Percentiles rank a stretch among this genome's conserved stretches.
These are phyloP conservation scores for Silvanus unidentatus DNA, from an alignment of 2,888 invertebrate genomes.

Conservation along the genomic window DNA sequence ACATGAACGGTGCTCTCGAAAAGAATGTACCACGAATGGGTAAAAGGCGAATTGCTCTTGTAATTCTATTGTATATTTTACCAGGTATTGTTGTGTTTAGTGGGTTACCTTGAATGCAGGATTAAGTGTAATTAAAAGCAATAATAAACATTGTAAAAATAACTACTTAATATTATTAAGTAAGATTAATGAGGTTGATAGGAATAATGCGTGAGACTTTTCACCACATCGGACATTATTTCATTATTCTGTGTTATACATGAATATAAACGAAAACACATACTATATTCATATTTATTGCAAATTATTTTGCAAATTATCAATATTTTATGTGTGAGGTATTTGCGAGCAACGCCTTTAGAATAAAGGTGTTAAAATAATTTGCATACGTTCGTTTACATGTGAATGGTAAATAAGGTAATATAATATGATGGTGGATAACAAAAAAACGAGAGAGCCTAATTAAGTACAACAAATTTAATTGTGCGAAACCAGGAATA, in stretches of 20 bases:
- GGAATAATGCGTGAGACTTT: background rate
- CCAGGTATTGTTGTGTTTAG: background rate
- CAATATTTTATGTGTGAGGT: background rate
- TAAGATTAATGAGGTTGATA: conserved; percentile 1
- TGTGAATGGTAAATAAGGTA: too few species aligned
- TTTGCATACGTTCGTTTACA: background rate
- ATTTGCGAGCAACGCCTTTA: conserved; percentile 6
- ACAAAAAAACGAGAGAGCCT: too few species aligned
- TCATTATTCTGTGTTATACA: background rate
- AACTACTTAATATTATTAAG: background rate
- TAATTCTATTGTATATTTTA: too few species aligned
- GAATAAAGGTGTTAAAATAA: conserved; percentile 4
- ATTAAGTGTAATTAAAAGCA: background rate
- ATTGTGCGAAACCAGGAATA: too few species aligned
- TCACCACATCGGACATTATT: background rate
- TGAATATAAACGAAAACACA: background rate
- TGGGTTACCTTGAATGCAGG: background rate
- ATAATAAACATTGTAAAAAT: conserved; percentile 1
- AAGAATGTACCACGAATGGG: too few species aligned
- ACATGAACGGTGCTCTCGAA: too few species aligned
- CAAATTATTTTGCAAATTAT: background rate
- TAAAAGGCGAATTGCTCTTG: too few species aligned
- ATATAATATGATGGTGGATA: too few species aligned
- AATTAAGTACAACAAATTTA: too few species aligned
- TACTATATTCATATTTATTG: background rate